Base-by-base conservation (phyloP, 1,140 invertebrate species). In the Drosophila teissieri region DNA sequence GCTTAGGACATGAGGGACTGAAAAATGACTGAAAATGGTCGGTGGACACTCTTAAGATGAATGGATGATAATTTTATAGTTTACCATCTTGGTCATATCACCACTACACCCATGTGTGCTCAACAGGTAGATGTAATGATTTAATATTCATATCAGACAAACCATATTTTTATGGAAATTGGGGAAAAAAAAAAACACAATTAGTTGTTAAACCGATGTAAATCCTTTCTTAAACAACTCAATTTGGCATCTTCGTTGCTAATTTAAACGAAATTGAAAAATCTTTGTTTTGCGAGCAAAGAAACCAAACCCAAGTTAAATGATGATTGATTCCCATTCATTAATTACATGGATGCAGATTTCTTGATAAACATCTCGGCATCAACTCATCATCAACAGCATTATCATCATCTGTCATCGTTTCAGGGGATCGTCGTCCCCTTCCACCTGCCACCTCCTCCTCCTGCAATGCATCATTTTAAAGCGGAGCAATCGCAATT, bases 331-430 rank as follows among this genome's bases (percentile, higher is more conserved):
- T 62, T 62, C 37, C 27, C 37, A 44, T 22, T 12, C 22, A 31
- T 53, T 62, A 53, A 62, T 42, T 62, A 53, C 48, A 31, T 15
- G 2, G 15, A 53, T 53, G 58, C 58, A 62, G 58, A 62, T 49
- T 31, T 10, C 14, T 27, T 36, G 37, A 68, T 67, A 37, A 65
- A 46, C 44, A 53, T 39, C 15, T 39, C 15, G 19, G 22, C 45
- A 39, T 22, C 22, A 51, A 53, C 48, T 42, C 49, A 48, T 58
- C 56, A 46, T 4, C 27, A 27, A 17, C 62, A 37, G 36, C 36
- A 65, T 65, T 62, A 48, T 65, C 45, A 55, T 40, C 34, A 69
- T 55, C 49, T 70, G 42, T 69, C 67, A 69, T 69, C 67, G 15
- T 39, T 46, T 45, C 17, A 64, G 45, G 31, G 19, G 11, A 61